These are phyloP conservation scores for Panurus biarmicus DNA, from an alignment of 2,113 vertebrate species.

Conservation along the genomic window DNA sequence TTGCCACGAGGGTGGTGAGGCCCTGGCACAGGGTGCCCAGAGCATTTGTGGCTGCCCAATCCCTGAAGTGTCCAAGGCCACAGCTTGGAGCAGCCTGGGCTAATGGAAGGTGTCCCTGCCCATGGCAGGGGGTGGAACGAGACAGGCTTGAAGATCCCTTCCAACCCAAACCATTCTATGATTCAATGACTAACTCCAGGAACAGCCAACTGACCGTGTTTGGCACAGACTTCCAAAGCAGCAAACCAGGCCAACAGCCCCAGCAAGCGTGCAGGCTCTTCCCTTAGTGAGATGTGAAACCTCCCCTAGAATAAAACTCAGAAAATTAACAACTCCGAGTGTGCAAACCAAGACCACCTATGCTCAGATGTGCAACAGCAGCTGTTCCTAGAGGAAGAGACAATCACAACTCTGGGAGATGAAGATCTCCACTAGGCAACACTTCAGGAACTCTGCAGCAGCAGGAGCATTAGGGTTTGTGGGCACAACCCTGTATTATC, in stretches of 20 bases:
- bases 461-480: background rate
- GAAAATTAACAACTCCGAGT: rapidly evolving
- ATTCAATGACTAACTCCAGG: background rate
- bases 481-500: background rate
- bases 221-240: background rate
- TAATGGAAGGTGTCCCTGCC: too few relatives aligned
- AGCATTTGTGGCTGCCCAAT: too few relatives aligned
- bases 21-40: too few relatives aligned
- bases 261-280: rapidly evolving
- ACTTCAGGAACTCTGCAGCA: background rate
- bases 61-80: too few relatives aligned
- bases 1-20: too few relatives aligned
- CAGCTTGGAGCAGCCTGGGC: too few relatives aligned
- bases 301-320: background rate
- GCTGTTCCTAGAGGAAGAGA: background rate
- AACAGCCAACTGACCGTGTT: background rate
- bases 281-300: background rate
- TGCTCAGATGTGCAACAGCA: background rate
- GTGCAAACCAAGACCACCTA: background rate
- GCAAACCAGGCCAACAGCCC: background rate
- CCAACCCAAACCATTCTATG: too few relatives aligned
- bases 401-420: background rate
- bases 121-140: too few relatives aligned
- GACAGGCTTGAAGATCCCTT: too few relatives aligned
- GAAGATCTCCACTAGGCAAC: background rate